Percentiles rank a stretch among this genome's conserved stretches.
These are phyloP conservation scores for Sparidentex hasta DNA, from an alignment of 2,797 vertebrate species.

Conservation along the genomic window DNA sequence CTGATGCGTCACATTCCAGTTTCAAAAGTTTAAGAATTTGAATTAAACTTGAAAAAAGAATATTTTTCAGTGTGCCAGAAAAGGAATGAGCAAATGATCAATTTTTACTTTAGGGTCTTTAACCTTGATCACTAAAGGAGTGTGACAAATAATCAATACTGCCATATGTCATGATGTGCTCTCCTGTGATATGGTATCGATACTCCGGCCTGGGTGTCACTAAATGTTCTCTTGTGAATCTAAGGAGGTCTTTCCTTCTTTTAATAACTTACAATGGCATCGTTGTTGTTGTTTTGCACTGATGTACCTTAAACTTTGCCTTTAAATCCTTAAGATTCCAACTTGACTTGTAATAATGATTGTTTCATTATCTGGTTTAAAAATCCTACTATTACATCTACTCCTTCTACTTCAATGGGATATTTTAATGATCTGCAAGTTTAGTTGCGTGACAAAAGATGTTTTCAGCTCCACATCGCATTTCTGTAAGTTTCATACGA, in stretches of 20 bases:
- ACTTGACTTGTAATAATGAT: background rate
- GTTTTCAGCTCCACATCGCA: background rate
- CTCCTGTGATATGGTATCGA: slow-evolving; percentile 45
- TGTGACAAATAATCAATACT: slow-evolving; percentile 44
- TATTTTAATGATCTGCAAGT: background rate
- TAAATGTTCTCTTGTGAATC: background rate
- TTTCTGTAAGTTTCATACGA: background rate
- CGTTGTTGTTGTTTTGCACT: background rate
- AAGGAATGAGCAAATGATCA: background rate
- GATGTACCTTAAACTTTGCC: background rate
- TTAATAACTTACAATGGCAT: background rate
- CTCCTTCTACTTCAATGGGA: background rate
- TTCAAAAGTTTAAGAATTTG: background rate
- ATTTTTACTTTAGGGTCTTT: slow-evolving; percentile 34
- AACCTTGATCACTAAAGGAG: slow-evolving; percentile 36
- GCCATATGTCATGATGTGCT: slow-evolving; percentile 28
- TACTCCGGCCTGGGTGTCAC: background rate
- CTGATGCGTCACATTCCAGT: background rate
- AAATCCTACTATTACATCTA: background rate
- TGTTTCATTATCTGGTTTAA: background rate
- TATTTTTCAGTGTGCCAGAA: background rate
- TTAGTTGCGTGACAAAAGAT: background rate
- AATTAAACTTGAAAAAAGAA: background rate
- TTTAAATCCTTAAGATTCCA: background rate
- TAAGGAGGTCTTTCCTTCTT: background rate